Evolutionary conservation across 2,113 vertebrate species (phyloP), one percentile per base, ranked within the genome.

Genomic region (Rhinogobius similis): DNA sequence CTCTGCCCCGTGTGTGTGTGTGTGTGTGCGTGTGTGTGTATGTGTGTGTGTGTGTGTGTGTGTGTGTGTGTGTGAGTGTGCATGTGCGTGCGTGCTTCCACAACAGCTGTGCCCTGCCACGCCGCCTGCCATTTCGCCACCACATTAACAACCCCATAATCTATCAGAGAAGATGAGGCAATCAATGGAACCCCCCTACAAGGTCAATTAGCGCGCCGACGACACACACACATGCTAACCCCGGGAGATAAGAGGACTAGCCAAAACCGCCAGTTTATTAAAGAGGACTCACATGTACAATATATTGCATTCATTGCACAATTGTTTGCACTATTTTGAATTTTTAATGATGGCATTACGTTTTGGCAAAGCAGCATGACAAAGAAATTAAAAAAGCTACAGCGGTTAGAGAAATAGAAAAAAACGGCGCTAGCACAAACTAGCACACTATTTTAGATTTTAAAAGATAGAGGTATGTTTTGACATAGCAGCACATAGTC

Each of bases 121-220:
- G 46, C 46, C 18, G 46, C 93, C 92, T 95, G 94, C 95, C 95
- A 97, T 98, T 97, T 96, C 95, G 94, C 94, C 93, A 93, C 95
- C 94, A 97, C 97, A 98, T 98, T 97, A 99, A 97, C 95, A 94
- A 94, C 94, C 96, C 96, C 96, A 97, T 98, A 98, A 99, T 99
- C 96, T 96, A 97, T 97, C 95, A 96, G 94, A 95, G 96, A 97
- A 96, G 95, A 98, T 96, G 96, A 97, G 94, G 94, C 90, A 91
- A 91, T 89, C 90, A 91, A 90, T 91, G 90, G 77, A 84, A 78
- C 88, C 52, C 91, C n/a, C 95, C 95, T 86, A 92, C 95, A 97
- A 97, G 96, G 96, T 98, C 96, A 97, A 97, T 97, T 92, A 96
- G 95, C 94, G 81, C 92, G 91, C 88, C 90, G 74, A 89, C 90